phyloP scores from a whole-genome alignment of 2,888 invertebrate species.

The Minunthozetes semirufus region DNA sequence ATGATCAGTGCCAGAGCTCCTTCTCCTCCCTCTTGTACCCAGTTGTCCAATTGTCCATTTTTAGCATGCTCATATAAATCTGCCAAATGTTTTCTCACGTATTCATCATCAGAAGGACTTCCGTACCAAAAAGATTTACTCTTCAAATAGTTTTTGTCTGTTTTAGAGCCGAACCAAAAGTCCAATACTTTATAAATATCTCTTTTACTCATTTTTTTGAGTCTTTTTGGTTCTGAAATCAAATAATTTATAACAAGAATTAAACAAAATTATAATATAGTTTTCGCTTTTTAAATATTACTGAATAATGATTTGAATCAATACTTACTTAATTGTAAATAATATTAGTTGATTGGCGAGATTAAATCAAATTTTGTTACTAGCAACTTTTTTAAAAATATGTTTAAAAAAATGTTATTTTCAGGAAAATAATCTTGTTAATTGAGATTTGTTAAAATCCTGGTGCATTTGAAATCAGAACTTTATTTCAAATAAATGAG shows the following conservation, averaged over 20 bases:
- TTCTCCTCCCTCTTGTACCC: background rate
- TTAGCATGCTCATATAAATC: constrained; percentile 17
- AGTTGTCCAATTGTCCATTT: constrained; percentile 17
- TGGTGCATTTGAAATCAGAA: too few relatives aligned
- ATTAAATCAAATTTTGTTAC: too few relatives aligned
- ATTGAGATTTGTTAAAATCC: too few relatives aligned
- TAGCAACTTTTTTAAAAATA: too few relatives aligned
- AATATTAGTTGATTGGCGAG: too few relatives aligned
- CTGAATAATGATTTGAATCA: too few relatives aligned
- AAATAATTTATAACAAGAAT: background rate
- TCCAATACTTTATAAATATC: constrained; percentile 21
- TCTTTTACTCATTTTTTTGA: background rate
- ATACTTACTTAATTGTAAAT: too few relatives aligned
- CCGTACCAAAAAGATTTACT: constrained; percentile 33
- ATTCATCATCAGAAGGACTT: constrained; percentile 17
- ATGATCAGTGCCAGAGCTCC: constrained; percentile 30
- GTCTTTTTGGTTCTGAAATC: background rate
- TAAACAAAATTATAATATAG: too few relatives aligned
- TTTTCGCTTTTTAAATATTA: too few relatives aligned
- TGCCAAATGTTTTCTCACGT: constrained; percentile 2
- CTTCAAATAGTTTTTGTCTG: constrained; percentile 28
- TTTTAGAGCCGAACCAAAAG: constrained; percentile 32
- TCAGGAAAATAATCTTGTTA: too few relatives aligned
- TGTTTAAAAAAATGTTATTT: too few relatives aligned
- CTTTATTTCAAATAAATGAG: too few relatives aligned